Base-by-base conservation (phyloP, 37 sponge, comb jelly and placozoan species). In the Beroe ovata region DNA sequence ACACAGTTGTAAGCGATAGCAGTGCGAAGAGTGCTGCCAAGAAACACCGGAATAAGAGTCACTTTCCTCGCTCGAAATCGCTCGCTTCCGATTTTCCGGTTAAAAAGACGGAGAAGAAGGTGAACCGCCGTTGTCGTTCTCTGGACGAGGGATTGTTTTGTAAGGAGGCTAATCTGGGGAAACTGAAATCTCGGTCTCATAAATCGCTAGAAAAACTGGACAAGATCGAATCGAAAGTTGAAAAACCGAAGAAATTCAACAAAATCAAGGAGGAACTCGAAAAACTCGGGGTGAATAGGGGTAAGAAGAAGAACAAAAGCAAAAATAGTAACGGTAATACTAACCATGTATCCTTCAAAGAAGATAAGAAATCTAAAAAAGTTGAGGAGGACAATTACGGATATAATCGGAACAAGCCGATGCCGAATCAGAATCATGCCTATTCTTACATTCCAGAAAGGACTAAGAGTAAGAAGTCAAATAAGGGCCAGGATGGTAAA, bases 251-350 rank as follows among this genome's bases (percentile, higher is more conserved):
- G 25, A 77, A 77, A 23, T 77, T 36, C 28, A 77, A 77, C 84
- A 77, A 77, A 42, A 42, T 77, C 25, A 77, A 77, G 47, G 84
- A 77, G 28, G 84, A 77, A 25, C 54, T 77, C 1, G 84, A 77
- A 40, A 33, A 36, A 77, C 35, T 77, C 23, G 84, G 84, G 36
- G 33, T 42, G 1, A 77, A 77, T 28, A 42, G 25, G 3, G 22
- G 84, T 6, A 77, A 77, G 54, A 77, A 77, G 20, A 77, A 77
- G 25, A 66, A 66, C 30, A 32, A 33, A 18, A 32, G 36, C 14
- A 66, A 32, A 34, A 30, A 33, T 29, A 2, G 69, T 8, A 66
- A 66, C 32, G 30, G 36, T 37, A 66, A 32, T 66, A 30, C 18
- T 4, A 66, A 66, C 16, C 69, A 66, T 33, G 69, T 66, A 8